A percentile compares a stretch with the other conserved stretches of the same genome.
phyloP scores from a whole-genome alignment of 2,113 vertebrate species.

The Phoxinus phoxinus region DNA sequence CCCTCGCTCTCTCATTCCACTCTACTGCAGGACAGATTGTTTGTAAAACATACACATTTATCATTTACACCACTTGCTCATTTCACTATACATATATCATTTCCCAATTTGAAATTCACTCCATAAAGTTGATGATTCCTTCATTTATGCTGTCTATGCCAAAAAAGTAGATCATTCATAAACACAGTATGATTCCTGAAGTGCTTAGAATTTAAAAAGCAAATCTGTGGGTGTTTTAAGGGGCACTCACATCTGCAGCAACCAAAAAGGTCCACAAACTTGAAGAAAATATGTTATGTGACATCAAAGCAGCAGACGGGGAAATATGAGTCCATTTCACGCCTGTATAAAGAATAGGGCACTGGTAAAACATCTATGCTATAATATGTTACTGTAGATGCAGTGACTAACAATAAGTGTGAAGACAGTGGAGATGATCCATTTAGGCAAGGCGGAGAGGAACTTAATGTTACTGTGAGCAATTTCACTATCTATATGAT shows the following conservation, averaged over 20 bases:
- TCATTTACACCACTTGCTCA: background rate
- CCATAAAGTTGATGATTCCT: background rate
- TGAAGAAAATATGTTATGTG: background rate
- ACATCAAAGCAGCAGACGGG: background rate
- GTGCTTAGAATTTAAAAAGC: background rate
- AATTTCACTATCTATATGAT: background rate
- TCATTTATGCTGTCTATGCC: background rate
- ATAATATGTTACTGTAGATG: background rate
- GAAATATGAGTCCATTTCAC: background rate
- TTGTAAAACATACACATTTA: conserved; percentile 17
- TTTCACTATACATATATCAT: background rate
- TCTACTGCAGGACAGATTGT: conserved; percentile 12
- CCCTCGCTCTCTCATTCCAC: background rate
- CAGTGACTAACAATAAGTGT: background rate
- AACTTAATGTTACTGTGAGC: conserved; percentile 22
- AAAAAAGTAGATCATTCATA: background rate
- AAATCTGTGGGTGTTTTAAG: background rate
- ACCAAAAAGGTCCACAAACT: background rate
- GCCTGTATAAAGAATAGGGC: background rate
- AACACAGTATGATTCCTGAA: background rate
- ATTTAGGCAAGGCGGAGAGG: background rate
- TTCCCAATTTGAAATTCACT: background rate
- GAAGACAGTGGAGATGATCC: background rate
- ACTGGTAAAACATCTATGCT: background rate
- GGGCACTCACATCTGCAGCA: background rate